Evolutionary conservation across 2,888 invertebrate species (phyloP).

Genomic region (Chrysolina haemoptera): DNA sequence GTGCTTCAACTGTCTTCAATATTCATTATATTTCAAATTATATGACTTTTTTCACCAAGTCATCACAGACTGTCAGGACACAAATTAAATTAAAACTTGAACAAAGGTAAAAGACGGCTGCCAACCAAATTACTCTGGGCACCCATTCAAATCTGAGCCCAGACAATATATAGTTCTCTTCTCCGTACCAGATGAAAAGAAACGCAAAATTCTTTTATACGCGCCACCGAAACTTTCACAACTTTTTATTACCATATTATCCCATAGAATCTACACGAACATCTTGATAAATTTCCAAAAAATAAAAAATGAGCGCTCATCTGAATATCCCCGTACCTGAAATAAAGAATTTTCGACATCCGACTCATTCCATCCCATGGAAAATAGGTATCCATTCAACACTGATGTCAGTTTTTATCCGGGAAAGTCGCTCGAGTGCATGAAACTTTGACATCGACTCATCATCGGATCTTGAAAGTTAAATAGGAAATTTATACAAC

Average conservation of each 20-base stretch:
- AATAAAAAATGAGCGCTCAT: conserved; percentile 51
- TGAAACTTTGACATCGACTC: conserved; percentile 47
- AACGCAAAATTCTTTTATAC: conserved; percentile 35
- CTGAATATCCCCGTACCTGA: conserved; percentile 41
- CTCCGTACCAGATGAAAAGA: conserved; percentile 24
- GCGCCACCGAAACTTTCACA: conserved; percentile 37
- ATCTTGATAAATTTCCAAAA: conserved; percentile 55
- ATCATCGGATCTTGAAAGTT: conserved; percentile 49
- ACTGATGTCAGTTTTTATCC: conserved; percentile 47
- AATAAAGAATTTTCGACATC: conserved; percentile 45
- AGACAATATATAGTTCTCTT: conserved; percentile 27
- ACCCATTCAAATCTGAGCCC: conserved; percentile 12
- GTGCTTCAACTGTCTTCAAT: no score
- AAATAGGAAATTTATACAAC: conserved; percentile 53
- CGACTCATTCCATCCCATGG: conserved; percentile 50
- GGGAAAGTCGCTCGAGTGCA: conserved; percentile 36
- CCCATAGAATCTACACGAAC: conserved; percentile 45
- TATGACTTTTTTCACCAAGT: no score
- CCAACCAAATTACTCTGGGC: neutral
- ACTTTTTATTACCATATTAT: conserved; percentile 51
- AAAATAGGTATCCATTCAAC: conserved; percentile 55
- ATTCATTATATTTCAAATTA: no score
- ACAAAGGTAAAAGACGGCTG: conserved; percentile 2
- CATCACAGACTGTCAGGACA: no score
- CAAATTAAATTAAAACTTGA: conserved; percentile 8